A percentile compares a stretch with the other conserved stretches of the same genome.
Conservation (phyloP, 2,888 invertebrate species). For the Trichacis sp. region DNA sequence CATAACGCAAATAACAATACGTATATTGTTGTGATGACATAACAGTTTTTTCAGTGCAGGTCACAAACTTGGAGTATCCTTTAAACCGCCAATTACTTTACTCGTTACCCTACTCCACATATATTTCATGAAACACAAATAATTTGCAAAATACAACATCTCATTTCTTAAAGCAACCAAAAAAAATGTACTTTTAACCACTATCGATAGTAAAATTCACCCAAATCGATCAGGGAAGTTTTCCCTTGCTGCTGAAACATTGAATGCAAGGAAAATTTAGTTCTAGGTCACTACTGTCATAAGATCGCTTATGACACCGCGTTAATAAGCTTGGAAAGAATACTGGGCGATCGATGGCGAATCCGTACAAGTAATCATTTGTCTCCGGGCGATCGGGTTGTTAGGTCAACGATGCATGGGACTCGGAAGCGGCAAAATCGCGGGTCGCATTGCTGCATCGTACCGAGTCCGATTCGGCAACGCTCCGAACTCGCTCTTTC, state of each 20-base stretch:
- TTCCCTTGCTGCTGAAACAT: conserved; percentile 10
- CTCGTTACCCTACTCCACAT: no score
- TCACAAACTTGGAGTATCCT: no score
- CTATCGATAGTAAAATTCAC: no score
- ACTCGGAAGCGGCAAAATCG: conserved; percentile 13
- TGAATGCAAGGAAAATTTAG: conserved; percentile 46
- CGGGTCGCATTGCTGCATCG: conserved; percentile 7
- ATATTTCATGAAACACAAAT: no score
- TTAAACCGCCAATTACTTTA: no score
- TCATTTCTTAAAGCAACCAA: neutral
- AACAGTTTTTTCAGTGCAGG: no score
- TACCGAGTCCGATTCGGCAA: conserved; percentile 27
- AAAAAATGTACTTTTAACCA: no score
- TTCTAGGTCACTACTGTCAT: conserved; percentile 59
- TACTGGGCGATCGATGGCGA: conserved; percentile 66
- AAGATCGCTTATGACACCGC: conserved; percentile 62
- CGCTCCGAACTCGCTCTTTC: conserved; percentile 14
- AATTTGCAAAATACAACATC: no score
- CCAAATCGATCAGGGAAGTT: no score
- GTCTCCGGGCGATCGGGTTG: conserved; percentile 45
- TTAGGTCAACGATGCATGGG: conserved; percentile 54
- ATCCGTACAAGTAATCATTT: conserved; percentile 63
- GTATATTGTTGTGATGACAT: no score
- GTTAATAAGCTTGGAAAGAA: conserved; percentile 64
- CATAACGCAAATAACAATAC: no score